Base-by-base conservation (phyloP, 2,113 vertebrate genomes). In the Melospiza melodia region DNA sequence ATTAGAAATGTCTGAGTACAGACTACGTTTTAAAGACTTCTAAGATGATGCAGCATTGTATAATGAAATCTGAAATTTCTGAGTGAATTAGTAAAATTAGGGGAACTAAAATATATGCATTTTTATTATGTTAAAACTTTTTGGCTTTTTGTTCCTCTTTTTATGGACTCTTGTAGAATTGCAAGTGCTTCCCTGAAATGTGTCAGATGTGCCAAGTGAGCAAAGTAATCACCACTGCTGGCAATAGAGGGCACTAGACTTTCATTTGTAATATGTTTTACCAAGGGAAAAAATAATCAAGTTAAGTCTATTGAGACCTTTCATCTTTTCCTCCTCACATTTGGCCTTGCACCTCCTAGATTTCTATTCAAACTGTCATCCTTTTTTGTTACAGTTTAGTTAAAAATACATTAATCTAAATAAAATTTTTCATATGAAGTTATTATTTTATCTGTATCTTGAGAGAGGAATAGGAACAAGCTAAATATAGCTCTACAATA, bases 211-310 rank as follows among this genome's bases (percentile, higher is more conserved):
- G 30, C 43, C 71, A 85, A 83, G 39, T 33, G 67, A 87, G 31
- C 35, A 41, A 83, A 73, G 59, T 52, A 80, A 49, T 86, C 13
- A 23, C 57, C 84, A 4, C 16, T 83, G 17, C 24, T 87, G 83
- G 71, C 80, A 72, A 94, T 13, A 95, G 92, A 93, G 84, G 84
- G 93, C 96, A 95, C 97, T 94, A 58, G 86, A 92, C 91, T 97
- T 86, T 91, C 24, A 88, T 85, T 83, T 95, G 73, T 90, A 20
- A 27, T 49, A n/a, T 10, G 48, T 93, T 93, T 93, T 80, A 83
- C 18, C 44, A 21, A 54, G 62, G 58, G 24, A 55, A 68, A 94
- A 83, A 52, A 54, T 25, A 94, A 63, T 73, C 39, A 31, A 58
- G 39, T 66, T 28, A 76, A 15, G 54, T 67, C 24, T 65, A 35